These are phyloP conservation scores for Xenops minutus DNA, from an alignment of 2,797 vertebrate genomes.

Conservation along the genomic window DNA sequence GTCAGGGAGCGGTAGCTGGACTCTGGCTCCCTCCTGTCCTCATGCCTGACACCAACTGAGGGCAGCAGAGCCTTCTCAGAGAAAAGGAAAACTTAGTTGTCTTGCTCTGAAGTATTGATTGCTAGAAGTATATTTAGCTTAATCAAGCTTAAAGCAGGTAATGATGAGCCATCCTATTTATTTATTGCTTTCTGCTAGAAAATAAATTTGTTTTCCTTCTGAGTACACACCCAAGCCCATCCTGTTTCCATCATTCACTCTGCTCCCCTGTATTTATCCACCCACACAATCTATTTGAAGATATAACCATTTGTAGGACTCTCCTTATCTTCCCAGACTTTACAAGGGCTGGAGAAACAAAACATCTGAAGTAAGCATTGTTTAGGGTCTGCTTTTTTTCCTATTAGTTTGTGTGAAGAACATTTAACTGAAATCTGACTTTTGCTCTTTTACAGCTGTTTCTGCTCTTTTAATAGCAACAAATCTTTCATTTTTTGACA, in stretches of 20 bases:
- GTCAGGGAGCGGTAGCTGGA: neutral
- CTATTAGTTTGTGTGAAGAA: neutral
- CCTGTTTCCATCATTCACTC: neutral
- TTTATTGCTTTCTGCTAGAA: slow-evolving; percentile 14
- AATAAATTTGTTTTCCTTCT: neutral
- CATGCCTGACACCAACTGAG: neutral
- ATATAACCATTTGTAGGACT: neutral
- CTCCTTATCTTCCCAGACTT: neutral
- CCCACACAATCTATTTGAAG: neutral
- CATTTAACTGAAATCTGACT: neutral
- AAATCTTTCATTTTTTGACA: slow-evolving; percentile 33
- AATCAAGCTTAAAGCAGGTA: slow-evolving; percentile 32
- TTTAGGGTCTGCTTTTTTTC: neutral
- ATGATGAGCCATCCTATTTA: slow-evolving; percentile 13
- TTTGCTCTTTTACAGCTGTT: slow-evolving; percentile 15
- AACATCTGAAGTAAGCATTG: neutral
- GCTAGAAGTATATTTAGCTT: neutral
- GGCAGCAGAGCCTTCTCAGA: neutral
- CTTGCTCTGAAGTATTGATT: neutral
- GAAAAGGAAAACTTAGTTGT: neutral
- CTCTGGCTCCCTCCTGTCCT: fast-evolving
- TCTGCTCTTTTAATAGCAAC: neutral
- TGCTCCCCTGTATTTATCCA: slow-evolving; percentile 1
- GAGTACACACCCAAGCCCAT: neutral
- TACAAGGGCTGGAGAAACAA: neutral